phyloP scores from a whole-genome alignment of 2,113 vertebrate genomes.

The Oncorhynchus nerka region DNA sequence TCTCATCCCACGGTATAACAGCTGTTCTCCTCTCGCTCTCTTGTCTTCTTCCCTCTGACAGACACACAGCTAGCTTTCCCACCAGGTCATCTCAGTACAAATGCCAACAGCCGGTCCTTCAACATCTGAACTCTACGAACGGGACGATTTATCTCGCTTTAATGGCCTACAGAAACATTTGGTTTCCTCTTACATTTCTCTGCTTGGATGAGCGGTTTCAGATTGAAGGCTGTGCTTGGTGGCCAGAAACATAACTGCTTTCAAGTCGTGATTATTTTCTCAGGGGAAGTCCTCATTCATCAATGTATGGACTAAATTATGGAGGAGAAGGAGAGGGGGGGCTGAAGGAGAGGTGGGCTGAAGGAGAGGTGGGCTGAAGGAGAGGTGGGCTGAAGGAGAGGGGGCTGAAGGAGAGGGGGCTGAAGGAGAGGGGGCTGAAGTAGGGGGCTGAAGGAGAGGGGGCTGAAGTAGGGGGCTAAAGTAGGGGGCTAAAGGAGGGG shows the following conservation, averaged over 20 bases:
- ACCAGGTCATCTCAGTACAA: conserved; percentile 52
- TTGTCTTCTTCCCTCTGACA: conserved; percentile 25
- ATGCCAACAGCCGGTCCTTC: conserved; percentile 18
- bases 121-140: conserved; percentile 61
- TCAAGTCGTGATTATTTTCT: conserved; percentile 52
- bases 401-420: no score
- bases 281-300: conserved; percentile 29
- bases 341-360: no score
- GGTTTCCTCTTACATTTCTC: conserved; percentile 48
- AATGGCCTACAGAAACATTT: conserved; percentile 51
- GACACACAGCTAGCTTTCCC: conserved; percentile 47
- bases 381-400: no score
- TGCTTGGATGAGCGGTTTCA: conserved; percentile 46
- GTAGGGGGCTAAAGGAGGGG: neutral
- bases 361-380: no score
- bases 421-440: no score
- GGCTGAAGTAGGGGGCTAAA: no score
- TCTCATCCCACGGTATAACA: neutral
- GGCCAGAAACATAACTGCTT: conserved; percentile 56
- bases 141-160: conserved; percentile 41
- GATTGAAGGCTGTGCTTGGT: conserved; percentile 48
- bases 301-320: conserved; percentile 40
- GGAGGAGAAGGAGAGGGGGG: conserved; percentile 13
- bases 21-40: neutral
- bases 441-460: no score